A percentile compares a stretch with the other conserved stretches of the same genome.
Evolutionary conservation across 2,113 vertebrate species (phyloP).

Genomic region (Sminthopsis crassicaudata): DNA sequence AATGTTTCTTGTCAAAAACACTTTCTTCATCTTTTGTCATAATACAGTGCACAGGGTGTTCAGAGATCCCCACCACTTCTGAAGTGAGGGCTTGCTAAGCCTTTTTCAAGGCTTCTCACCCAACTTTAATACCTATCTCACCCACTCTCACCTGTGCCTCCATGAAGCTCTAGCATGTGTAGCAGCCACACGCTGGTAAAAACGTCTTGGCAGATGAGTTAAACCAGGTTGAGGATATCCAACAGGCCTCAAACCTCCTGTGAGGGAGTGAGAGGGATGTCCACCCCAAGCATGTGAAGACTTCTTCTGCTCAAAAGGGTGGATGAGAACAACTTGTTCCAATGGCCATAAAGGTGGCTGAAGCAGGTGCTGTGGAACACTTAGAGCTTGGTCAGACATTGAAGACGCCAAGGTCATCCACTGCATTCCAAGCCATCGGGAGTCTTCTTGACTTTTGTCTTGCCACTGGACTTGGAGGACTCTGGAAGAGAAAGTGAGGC

Average conservation of each 20-base stretch:
- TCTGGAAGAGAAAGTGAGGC: neutral
- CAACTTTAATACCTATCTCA: neutral
- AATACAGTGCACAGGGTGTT: neutral
- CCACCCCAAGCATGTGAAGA: neutral
- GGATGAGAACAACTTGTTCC: neutral
- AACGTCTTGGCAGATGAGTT: neutral
- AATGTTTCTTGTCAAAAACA: neutral
- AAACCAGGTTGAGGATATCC: neutral
- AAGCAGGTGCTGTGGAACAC: neutral
- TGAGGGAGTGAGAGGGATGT: neutral
- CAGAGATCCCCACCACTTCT: too few species aligned
- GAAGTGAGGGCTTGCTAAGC: neutral
- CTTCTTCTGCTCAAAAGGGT: neutral
- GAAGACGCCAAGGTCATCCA: neutral
- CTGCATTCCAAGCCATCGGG: neutral
- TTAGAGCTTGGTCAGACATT: neutral
- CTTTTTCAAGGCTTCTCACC: neutral
- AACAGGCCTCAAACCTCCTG: neutral
- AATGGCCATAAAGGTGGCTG: neutral
- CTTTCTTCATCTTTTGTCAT: neutral
- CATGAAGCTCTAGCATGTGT: neutral
- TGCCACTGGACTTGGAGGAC: neutral
- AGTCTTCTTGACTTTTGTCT: neutral
- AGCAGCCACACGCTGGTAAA: neutral
- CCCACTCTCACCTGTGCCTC: neutral